phyloP scores from a whole-genome alignment of 2,113 vertebrate genomes.

The Labeo rohita region DNA sequence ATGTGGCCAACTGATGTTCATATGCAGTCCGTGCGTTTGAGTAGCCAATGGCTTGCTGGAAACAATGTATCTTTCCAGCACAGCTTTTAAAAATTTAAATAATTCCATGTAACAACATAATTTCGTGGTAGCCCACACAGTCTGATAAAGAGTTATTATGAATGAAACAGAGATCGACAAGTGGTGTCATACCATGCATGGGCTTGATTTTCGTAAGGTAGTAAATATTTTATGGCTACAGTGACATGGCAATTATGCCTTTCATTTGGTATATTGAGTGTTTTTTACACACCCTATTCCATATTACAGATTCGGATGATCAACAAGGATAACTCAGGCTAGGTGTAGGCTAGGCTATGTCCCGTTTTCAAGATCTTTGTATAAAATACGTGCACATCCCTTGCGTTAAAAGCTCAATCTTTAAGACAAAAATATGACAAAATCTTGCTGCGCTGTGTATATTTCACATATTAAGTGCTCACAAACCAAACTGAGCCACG shows the following conservation, averaged over 20 bases:
- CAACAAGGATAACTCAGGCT: background rate
- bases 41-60: background rate
- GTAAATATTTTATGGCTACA: background rate
- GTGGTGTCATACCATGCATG: too few relatives aligned
- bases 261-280: background rate
- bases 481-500: background rate
- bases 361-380: background rate
- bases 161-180: too few relatives aligned
- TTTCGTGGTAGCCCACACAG: background rate
- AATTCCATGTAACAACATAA: background rate
- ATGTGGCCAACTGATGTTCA: conserved; percentile 26
- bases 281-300: background rate
- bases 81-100: background rate
- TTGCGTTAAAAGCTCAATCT: background rate
- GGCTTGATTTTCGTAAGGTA: background rate
- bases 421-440: background rate
- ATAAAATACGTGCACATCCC: background rate
- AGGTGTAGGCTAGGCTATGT: too few relatives aligned
- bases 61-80: background rate
- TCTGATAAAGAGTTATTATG: background rate
- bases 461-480: background rate
- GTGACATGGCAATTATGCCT: background rate
- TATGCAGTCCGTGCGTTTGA: background rate
- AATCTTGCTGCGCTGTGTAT: background rate
- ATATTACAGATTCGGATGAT: background rate